Evolutionary conservation across 2,797 vertebrate genomes (phyloP).

Genomic region (Dendrocincla tyrannina): DNA sequence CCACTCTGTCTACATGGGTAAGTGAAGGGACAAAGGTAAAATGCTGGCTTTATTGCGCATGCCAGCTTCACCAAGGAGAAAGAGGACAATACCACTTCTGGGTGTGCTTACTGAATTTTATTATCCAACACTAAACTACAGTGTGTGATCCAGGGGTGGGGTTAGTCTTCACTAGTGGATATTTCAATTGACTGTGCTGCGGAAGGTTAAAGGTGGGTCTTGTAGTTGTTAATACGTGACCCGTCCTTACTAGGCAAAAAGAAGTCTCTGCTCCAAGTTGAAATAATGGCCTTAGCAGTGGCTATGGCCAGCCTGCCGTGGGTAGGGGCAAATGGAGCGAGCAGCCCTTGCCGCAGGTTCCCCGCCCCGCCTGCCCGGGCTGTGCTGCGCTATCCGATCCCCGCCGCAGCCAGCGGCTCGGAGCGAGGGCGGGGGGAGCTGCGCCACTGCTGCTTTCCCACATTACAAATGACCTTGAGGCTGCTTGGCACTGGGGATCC

Average conservation of each 20-base stretch:
- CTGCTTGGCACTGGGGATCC: slow-evolving; percentile 2
- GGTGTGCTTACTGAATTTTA: neutral
- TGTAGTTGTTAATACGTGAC: neutral
- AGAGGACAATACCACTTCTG: neutral
- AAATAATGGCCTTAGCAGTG: fast-evolving
- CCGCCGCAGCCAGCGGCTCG: neutral
- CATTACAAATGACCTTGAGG: slow-evolving; percentile 68
- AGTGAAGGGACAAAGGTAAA: neutral
- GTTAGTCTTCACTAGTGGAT: fast-evolving
- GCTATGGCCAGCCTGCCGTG: neutral
- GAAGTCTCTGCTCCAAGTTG: neutral
- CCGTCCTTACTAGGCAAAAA: neutral
- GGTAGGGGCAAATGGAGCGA: neutral
- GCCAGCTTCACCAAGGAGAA: neutral
- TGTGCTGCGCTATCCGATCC: neutral
- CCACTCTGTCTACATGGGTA: neutral
- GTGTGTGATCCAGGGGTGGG: neutral
- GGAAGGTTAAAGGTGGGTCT: neutral
- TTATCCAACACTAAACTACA: neutral
- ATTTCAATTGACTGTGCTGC: fast-evolving
- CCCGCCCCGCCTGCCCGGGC: fast-evolving
- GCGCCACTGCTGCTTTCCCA: slow-evolving; percentile 34
- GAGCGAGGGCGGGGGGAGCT: neutral
- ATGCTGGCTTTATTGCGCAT: neutral
- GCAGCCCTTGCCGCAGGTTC: neutral